Evolutionary conservation across 30 jellyfish, hydroid and myxozoan genomes (phyloP).

Genomic region (Cassiopea xamachana): DNA sequence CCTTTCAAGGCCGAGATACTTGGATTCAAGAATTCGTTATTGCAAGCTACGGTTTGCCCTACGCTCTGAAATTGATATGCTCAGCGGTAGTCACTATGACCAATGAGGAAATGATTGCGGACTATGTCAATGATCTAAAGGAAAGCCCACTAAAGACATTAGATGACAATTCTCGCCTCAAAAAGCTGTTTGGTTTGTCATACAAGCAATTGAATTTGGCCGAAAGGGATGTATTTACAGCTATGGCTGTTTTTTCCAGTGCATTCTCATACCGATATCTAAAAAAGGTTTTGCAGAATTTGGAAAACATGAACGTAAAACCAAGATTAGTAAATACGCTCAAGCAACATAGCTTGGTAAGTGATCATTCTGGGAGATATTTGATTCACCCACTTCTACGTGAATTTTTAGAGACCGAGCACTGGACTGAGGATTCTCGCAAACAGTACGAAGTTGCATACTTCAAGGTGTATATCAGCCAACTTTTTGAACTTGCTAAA

Average conservation of each 20-base stretch:
- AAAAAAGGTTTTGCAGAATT: background rate
- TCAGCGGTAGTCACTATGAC: background rate
- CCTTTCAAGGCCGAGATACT: background rate
- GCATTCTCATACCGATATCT: conserved; percentile 12
- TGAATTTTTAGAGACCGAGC: background rate
- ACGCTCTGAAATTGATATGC: background rate
- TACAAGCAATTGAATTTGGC: background rate
- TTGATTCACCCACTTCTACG: conserved; percentile 28
- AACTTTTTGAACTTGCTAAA: conserved; percentile 2
- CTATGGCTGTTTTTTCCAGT: conserved; percentile 48
- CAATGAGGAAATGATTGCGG: background rate
- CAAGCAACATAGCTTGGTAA: conserved; percentile 2
- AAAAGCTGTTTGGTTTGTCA: background rate
- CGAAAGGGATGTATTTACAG: background rate
- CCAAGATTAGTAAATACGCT: background rate
- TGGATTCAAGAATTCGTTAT: background rate
- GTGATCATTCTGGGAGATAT: background rate
- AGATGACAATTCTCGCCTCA: background rate
- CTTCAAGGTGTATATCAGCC: background rate
- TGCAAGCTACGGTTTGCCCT: conserved; percentile 10
- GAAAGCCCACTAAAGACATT: background rate
- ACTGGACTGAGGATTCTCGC: background rate
- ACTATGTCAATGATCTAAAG: background rate
- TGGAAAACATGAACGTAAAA: background rate
- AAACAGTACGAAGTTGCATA: background rate